Evolutionary conservation across 1,140 invertebrate species (phyloP), one percentile per base, ranked within the genome.

Genomic region (Drosophila pectinifera): DNA sequence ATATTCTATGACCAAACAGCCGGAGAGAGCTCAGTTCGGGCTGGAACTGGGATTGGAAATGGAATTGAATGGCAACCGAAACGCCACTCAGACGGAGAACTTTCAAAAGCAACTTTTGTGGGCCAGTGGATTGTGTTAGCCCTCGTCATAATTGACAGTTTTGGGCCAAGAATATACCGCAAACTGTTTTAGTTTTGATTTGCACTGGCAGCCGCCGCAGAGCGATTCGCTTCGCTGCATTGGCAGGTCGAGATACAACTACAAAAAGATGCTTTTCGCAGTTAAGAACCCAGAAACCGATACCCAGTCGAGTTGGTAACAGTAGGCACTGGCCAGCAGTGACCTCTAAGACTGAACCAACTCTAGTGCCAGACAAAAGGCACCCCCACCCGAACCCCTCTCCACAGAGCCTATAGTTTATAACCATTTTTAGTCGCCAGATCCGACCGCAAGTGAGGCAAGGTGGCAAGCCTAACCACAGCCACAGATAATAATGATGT

Each of bases 81-180:
- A 58, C 16, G 65, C 65, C 65, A 53, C 49, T 67, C 45, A 34
- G 53, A 34, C 39, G 41, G 42, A 45, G 46, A 73, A 73, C 70
- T 55, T 63, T 74, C 51, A 63, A 49, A 74, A 53, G 26, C 31
- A 49, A 34, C 28, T 74, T 64, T 68, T 63, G 43, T 73, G 70
- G 59, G 53, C 42, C 41, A 51, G 34, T 64, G 49, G 18, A 28
- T 58, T 74, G 46, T 65, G 26, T 43, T 58, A 76, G 73, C 73
- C 73, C 62, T 58, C 72, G 68, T 77, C 72, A 83, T 86, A 88
- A 86, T 86, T 86, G 83, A 86, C 83, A 86, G 86, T 86, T 86
- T 83, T 78, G 83, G 79, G 83, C 83, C 83, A 86, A 88, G 83
- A 88, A 88, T 77, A 73, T 77, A 89, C 79, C 83, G 79, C 83